Evolutionary conservation across 2,113 vertebrate genomes (phyloP), one percentile per base, ranked within the genome.

Genomic region (Phalacrocorax carbo): DNA sequence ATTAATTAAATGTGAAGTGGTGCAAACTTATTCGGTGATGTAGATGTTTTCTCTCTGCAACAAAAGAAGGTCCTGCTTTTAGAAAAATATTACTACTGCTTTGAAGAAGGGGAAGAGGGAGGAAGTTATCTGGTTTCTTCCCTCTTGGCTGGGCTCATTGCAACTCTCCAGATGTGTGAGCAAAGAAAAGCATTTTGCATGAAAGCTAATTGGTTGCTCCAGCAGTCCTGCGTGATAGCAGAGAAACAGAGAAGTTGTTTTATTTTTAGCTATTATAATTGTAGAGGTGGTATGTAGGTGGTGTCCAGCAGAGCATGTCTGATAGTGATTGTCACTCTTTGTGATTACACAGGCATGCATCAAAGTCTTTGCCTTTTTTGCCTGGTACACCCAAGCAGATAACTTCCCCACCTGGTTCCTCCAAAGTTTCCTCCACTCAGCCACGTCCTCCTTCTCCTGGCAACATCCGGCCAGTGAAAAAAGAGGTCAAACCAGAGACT

Each of bases 381-480:
- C 98, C 99, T 49, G 98, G 98, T 32, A 98, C 98, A 9, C 98
- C 99, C 72, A 99, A 98, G 97, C 98, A 98, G 30, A 55, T 98
- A 10, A 98, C 98, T 65, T 98, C 98, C 90, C 97, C 98, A 9
- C 97, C 96, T 27, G 86, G 93, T 54, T 95, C 97, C 40, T 97
- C 94, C 98, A 98, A 98, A 98, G 54, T 94, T 91, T 82, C 95
- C 61, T 82, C 69, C n/a, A 42, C 95, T 93, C 95, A 98, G 94
- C 93, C 70, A 54, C 96, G 97, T 36, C 98, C 98, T 91, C 97
- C 98, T 21, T 98, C 98, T 48, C 98, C 99, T 17, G 99, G 99
- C 95, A 99, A 99, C 95, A 97, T 99, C 78, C 98, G 99, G 44
- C 99, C 99, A 30, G 52, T 95, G 88, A 99, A 98, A 97, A 96